A percentile compares a stretch with the other conserved stretches of the same genome.
Evolutionary conservation across 2,888 invertebrate species (phyloP).

Genomic region (Ephialtes manifestator): DNA sequence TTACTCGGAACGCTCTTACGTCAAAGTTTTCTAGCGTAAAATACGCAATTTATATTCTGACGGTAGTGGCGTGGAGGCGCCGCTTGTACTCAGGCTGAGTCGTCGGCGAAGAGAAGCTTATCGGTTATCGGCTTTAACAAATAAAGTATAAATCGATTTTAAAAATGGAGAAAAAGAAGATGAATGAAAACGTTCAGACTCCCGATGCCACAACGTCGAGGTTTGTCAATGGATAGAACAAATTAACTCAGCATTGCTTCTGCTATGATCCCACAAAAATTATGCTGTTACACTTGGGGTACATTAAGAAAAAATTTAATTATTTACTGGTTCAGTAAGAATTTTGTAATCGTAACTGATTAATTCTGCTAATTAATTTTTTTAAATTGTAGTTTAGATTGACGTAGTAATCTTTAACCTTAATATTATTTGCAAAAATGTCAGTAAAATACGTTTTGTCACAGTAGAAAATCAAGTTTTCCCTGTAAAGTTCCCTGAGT

Average conservation of each 20-base stretch:
- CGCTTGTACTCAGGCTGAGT: slow-evolving; percentile 10
- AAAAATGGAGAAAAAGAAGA: slow-evolving; percentile 7
- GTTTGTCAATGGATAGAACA: neutral
- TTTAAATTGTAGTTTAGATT: too few species aligned
- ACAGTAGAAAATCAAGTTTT: too few species aligned
- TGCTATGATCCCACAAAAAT: neutral
- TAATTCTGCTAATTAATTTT: too few species aligned
- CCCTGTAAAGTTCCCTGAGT: too few species aligned
- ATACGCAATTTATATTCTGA: slow-evolving; percentile 65
- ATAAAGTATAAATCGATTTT: slow-evolving; percentile 28
- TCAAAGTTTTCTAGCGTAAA: slow-evolving; percentile 61
- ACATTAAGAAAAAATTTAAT: neutral
- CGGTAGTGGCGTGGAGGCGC: neutral
- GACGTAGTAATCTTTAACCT: too few species aligned
- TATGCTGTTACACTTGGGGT: neutral
- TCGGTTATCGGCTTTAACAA: slow-evolving; percentile 57
- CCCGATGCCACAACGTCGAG: neutral
- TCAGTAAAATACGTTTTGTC: too few species aligned
- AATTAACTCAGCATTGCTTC: neutral
- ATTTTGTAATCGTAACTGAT: too few species aligned
- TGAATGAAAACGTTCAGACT: neutral
- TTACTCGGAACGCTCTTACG: slow-evolving; percentile 64
- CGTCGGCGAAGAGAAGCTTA: slow-evolving; percentile 44
- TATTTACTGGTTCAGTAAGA: too few species aligned
- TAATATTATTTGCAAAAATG: too few species aligned